Percentiles rank a stretch among this genome's conserved stretches.
phyloP scores from a whole-genome alignment of 2,888 invertebrate species.

The Petrolisthes cinctipes region DNA sequence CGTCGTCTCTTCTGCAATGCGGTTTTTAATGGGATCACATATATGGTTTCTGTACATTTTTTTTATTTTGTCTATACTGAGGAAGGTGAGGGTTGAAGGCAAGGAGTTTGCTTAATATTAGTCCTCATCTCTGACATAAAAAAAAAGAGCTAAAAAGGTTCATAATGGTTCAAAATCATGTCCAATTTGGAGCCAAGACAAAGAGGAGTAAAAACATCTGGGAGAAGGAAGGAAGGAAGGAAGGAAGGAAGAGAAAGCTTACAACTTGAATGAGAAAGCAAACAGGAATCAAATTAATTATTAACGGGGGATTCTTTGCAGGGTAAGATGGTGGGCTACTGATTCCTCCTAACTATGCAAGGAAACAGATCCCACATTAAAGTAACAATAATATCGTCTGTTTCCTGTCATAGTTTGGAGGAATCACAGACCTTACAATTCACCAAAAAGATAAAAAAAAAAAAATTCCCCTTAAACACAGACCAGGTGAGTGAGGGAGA shows the following conservation, averaged over 20 bases:
- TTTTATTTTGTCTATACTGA: not conserved
- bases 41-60: not conserved
- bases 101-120: not conserved
- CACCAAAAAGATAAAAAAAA: too few species aligned
- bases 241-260: not conserved
- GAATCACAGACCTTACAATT: too few species aligned
- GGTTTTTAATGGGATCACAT: too few species aligned
- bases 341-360: too few species aligned
- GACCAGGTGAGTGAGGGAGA: too few species aligned
- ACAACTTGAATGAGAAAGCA: not conserved
- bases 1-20: not conserved
- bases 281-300: not conserved
- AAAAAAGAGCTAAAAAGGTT: conserved; percentile 7
- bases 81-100: not conserved
- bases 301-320: not conserved
- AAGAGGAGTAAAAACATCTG: too few species aligned
- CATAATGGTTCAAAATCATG: conserved; percentile 8
- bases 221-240: too few species aligned
- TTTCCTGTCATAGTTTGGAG: too few species aligned
- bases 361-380: too few species aligned
- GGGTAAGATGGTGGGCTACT: not conserved
- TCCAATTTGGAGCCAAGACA: conserved; percentile 11
- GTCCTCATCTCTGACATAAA: not conserved
- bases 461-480: too few species aligned
- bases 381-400: too few species aligned